These are phyloP conservation scores for Phocides pigmalion DNA, from an alignment of 1,140 invertebrate genomes.

Conservation along the genomic window DNA sequence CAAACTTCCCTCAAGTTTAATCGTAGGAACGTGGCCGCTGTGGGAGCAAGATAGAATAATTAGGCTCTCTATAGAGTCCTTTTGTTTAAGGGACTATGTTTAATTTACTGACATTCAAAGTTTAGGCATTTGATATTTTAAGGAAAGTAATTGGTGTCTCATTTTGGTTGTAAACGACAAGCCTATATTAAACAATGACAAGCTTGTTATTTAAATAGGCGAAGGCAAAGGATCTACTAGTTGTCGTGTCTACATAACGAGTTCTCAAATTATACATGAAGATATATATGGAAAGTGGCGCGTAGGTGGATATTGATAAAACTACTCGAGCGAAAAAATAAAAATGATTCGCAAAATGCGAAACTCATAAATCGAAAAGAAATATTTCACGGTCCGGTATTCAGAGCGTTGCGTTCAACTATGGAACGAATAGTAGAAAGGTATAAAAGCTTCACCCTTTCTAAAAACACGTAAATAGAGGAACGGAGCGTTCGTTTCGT, in stretches of 20 bases:
- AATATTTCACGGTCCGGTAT: slow-evolving; percentile 75
- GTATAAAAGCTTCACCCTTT: slow-evolving; percentile 83
- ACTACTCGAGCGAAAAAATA: slow-evolving; percentile 60
- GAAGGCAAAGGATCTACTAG: not conserved
- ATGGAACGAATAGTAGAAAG: slow-evolving; percentile 77
- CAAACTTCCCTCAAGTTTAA: slow-evolving; percentile 10
- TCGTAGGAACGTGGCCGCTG: not conserved
- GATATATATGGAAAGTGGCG: slow-evolving; percentile 10
- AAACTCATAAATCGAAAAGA: slow-evolving; percentile 79
- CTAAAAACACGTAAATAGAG: slow-evolving; percentile 82
- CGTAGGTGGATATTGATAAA: slow-evolving; percentile 54
- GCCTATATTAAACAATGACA: not conserved
- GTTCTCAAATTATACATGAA: not conserved
- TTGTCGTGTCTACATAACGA: not conserved
- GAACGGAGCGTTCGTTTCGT: slow-evolving; percentile 66
- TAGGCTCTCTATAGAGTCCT: not conserved
- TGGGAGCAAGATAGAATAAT: not conserved
- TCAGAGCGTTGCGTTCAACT: slow-evolving; percentile 69
- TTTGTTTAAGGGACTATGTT: slow-evolving; percentile 3
- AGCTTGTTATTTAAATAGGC: not conserved
- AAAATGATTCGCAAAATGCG: slow-evolving; percentile 65
- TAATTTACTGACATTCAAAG: slow-evolving; percentile 6
- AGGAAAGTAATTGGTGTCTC: not conserved
- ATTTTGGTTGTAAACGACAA: not conserved
- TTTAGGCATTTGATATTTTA: slow-evolving; percentile 2